phyloP scores from a whole-genome alignment of 2,113 vertebrate genomes.

The Geococcyx californianus region DNA sequence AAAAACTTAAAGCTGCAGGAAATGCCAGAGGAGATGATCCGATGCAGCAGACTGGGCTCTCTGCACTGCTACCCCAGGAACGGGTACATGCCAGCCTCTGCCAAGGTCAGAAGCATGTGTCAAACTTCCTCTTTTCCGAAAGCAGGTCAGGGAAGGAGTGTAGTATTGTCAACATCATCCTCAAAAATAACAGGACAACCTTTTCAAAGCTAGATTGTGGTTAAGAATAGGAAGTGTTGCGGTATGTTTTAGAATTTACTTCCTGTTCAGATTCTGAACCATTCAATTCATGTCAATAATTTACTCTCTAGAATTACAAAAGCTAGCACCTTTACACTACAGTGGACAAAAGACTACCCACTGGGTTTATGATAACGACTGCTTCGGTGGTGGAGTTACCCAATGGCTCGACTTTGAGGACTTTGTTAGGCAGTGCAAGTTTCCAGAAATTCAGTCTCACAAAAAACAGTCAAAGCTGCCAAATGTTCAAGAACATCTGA shows the following conservation, averaged over 20 bases:
- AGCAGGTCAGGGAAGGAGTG: neutral
- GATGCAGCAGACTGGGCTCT: neutral
- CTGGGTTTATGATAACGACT: neutral
- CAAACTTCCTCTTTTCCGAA: neutral
- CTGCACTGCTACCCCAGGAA: neutral
- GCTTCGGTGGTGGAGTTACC: neutral
- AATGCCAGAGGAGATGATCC: accelerated
- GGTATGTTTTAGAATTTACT: neutral
- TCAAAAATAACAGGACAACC: neutral
- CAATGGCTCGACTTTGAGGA: neutral
- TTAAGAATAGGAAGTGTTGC: neutral
- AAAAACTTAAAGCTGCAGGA: neutral
- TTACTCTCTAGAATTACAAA: neutral
- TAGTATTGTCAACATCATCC: neutral
- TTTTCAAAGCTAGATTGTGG: neutral
- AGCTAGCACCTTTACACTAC: neutral
- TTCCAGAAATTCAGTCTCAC: neutral
- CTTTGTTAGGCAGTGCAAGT: neutral
- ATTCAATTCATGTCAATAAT: neutral
- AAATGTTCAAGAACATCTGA: slow-evolving; percentile 20
- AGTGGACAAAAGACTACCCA: accelerated
- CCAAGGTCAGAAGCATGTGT: neutral
- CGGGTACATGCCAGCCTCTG: accelerated
- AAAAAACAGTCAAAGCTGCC: neutral
- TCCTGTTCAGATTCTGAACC: neutral